Evolutionary conservation across 2,113 vertebrate genomes (phyloP), one percentile per base, ranked within the genome.

Genomic region (Hydropotes inermis): DNA sequence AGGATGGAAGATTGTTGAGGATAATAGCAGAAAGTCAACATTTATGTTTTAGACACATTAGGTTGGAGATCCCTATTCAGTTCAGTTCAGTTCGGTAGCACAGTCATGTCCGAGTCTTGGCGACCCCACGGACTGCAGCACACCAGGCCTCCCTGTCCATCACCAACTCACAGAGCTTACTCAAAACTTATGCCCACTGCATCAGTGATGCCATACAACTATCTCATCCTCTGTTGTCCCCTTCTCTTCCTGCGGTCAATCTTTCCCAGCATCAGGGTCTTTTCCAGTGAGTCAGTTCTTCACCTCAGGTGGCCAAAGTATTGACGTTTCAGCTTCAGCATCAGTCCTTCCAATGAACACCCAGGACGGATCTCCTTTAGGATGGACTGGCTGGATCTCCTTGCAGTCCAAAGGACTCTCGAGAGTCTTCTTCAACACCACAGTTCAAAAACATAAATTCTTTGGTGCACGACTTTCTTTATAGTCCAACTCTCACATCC

Each of bases 401-500:
- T 70, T 70, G 9, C n/a, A 70, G n/a, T 36, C 64, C 64, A 70
- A 54, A 10, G 64, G 64, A 6, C 64, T 70, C 64, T 12, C 17
- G 36, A 21, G 17, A 36, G 64, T 36, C n/a, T 36, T 70, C 64
- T 70, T 10, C n/a, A 36, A 70, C n/a, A 36, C 64, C 17, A 6
- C 2, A 5, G n/a, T 36, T 70, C 64, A 70, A 70, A 36, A 70
- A 10, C n/a, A 67, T 67, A 33, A 70, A 36, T 11, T 36, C n/a
- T 36, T 70, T 1, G 0, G n/a, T 0, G 1, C n/a, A 36, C n/a
- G 11, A 19, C 17, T 70, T 70, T 70, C 64, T 36, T 70, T 36
- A 36, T 21, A 36, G n/a, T 70, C n/a, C 17, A 70, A 5, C 17
- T 36, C 64, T 70, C 19, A 70, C 17, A 70, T 70, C 64, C n/a